phyloP scores from a whole-genome alignment of 2,113 vertebrate genomes.

The Paralichthys olivaceus region DNA sequence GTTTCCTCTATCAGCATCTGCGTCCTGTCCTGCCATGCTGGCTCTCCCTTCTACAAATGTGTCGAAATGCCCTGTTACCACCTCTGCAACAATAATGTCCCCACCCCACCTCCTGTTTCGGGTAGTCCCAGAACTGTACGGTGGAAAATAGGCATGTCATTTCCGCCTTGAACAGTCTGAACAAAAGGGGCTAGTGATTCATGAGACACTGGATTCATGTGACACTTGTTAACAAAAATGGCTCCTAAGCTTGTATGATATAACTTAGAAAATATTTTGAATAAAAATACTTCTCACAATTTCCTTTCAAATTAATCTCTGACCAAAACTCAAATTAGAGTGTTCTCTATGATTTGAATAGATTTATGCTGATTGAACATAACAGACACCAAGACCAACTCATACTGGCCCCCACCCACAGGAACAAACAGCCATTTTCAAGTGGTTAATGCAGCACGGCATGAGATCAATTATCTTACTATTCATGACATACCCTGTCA shows the following conservation, averaged over 20 bases:
- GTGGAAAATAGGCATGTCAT: background rate
- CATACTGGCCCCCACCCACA: background rate
- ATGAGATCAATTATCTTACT: conserved; percentile 77
- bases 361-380: background rate
- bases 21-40: background rate
- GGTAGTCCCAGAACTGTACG: background rate
- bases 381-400: conserved; percentile 18
- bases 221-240: conserved; percentile 37
- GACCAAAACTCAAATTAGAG: background rate
- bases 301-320: background rate
- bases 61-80: background rate
- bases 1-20: background rate
- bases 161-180: background rate
- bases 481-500: conserved; percentile 68
- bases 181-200: background rate
- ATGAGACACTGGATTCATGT: conserved; percentile 27
- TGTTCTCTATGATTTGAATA: background rate
- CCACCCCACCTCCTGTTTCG: background rate
- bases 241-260: background rate
- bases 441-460: conserved; percentile 71
- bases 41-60: background rate
- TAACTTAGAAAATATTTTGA: conserved; percentile 1
- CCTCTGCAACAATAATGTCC: background rate
- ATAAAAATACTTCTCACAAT: background rate
- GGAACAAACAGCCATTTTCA: conserved; percentile 69